Evolutionary conservation across 2,888 invertebrate species (phyloP).

Genomic region (Colletes collaris): DNA sequence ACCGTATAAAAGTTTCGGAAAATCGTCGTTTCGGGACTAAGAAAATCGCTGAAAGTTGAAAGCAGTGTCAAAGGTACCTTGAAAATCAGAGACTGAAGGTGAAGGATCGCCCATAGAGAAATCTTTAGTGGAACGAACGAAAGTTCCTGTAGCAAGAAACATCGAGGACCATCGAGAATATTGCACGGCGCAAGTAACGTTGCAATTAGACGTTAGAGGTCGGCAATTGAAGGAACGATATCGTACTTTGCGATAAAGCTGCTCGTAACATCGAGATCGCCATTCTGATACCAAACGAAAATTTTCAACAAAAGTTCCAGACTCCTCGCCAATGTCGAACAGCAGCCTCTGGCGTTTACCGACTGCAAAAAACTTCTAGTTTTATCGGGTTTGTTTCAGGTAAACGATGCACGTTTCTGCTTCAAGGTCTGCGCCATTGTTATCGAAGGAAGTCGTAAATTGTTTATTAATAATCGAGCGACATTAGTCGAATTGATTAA

Average conservation of each 20-base stretch:
- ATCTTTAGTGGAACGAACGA: not conserved
- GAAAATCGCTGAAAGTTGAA: not conserved
- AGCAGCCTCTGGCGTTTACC: not conserved
- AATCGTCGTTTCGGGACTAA: slow-evolving; percentile 3
- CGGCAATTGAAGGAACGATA: slow-evolving; percentile 38
- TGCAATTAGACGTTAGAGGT: slow-evolving; percentile 41
- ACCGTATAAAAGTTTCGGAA: not conserved
- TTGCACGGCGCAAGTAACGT: slow-evolving; percentile 27
- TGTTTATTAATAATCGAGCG: too few species aligned
- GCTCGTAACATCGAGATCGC: slow-evolving; percentile 49
- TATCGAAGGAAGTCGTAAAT: not conserved
- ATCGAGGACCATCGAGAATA: slow-evolving; percentile 31
- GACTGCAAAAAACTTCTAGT: not conserved
- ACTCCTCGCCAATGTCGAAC: not conserved
- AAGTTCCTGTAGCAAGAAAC: not conserved
- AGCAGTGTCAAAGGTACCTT: not conserved
- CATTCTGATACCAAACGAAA: slow-evolving; percentile 34
- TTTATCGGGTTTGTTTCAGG: not conserved
- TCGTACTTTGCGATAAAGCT: slow-evolving; percentile 42
- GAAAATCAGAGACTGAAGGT: not conserved
- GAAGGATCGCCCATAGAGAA: not conserved
- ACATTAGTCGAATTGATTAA: too few species aligned
- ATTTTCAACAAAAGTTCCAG: slow-evolving; percentile 30
- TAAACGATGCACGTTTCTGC: slow-evolving; percentile 4
- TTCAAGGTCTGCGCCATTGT: slow-evolving; percentile 6